Conservation (phyloP, 2,888 invertebrate species). For the Drosophila nr. perissopoda region DNA sequence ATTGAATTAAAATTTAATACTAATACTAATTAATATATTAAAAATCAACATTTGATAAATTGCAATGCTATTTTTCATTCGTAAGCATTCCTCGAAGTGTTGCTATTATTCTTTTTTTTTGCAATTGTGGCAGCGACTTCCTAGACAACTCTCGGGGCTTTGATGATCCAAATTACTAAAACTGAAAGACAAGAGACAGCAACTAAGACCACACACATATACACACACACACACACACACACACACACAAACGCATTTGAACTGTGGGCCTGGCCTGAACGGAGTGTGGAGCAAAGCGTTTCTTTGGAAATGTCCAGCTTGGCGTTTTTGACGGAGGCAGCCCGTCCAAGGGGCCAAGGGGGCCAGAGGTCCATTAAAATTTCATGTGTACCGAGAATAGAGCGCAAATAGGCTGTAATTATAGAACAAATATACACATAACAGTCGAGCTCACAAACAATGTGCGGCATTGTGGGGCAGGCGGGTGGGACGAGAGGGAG, state of each 20-base stretch:
- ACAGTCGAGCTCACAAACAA: conserved; percentile 31
- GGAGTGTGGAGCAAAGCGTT: conserved; percentile 28
- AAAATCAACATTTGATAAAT: too few species aligned
- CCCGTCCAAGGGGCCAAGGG: conserved; percentile 11
- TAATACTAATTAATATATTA: too few species aligned
- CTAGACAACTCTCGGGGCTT: conserved; percentile 23
- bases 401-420: conserved; percentile 75
- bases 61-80: background rate
- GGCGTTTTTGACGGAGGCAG: conserved; percentile 8
- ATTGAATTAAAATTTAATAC: background rate
- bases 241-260: background rate
- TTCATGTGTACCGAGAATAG: conserved; percentile 71
- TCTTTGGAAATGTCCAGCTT: conserved; percentile 51
- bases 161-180: conserved; percentile 62
- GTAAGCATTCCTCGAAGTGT: background rate
- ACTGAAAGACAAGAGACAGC: conserved; percentile 42
- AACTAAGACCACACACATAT: conserved; percentile 53
- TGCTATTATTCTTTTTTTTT: background rate
- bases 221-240: conserved; percentile 36
- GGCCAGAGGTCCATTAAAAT: conserved; percentile 63
- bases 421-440: conserved; percentile 70
- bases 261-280: conserved; percentile 7
- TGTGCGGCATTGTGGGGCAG: background rate
- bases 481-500: background rate
- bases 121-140: background rate